Evolutionary conservation across 2,888 invertebrate genomes (phyloP).

Genomic region (Platycnemis pennipes): DNA sequence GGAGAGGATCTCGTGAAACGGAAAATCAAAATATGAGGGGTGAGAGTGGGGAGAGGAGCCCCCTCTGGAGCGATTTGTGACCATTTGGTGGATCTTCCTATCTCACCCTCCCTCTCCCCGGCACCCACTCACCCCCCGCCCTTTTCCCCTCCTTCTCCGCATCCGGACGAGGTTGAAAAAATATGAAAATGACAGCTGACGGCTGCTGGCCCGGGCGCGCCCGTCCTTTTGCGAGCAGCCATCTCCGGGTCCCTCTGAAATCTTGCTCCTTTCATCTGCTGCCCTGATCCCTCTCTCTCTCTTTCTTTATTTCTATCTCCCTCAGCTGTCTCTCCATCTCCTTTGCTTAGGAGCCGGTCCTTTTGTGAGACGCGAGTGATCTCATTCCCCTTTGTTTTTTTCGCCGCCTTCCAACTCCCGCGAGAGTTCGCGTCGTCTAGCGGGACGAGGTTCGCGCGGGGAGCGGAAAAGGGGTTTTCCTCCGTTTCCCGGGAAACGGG

Average conservation of each 20-base stretch:
- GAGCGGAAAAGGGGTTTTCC: not conserved
- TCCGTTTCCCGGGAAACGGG: not conserved
- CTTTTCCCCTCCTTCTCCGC: not conserved
- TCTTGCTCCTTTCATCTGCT: not conserved
- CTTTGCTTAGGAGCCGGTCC: not conserved
- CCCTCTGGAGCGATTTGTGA: not conserved
- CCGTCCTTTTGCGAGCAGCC: not conserved
- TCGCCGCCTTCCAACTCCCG: not conserved
- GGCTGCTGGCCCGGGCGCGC: not conserved
- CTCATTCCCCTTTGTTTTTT: not conserved
- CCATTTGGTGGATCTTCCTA: not conserved
- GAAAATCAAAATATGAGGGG: not conserved
- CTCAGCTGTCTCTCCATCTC: not conserved
- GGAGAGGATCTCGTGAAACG: not conserved
- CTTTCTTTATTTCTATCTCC: not conserved
- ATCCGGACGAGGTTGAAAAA: not conserved
- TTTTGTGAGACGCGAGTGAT: not conserved
- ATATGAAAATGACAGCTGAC: constrained; percentile 22
- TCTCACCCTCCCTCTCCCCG: not conserved
- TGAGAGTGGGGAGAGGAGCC: not conserved
- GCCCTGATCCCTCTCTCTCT: not conserved
- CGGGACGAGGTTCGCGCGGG: not conserved
- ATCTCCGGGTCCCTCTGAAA: not conserved
- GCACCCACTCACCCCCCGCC: not conserved
- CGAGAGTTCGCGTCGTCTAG: not conserved